A percentile compares a stretch with the other conserved stretches of the same genome.
These are phyloP conservation scores for Chunga burmeisteri DNA, from an alignment of 2,113 vertebrate genomes.

Conservation along the genomic window DNA sequence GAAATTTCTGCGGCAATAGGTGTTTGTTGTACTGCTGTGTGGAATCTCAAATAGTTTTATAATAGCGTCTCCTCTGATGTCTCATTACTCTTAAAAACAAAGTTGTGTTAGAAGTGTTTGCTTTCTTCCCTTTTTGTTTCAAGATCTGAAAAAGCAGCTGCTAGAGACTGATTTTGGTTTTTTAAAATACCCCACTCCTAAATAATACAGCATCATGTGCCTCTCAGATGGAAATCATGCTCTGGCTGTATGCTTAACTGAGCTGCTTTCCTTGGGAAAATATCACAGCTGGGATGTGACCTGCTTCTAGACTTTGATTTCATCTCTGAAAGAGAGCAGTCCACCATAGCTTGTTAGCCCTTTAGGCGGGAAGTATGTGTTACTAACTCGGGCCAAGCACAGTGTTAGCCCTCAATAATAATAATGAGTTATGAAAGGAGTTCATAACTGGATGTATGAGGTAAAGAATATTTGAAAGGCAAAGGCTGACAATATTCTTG, in stretches of 20 bases:
- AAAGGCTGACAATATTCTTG: not conserved
- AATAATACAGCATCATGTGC: not conserved
- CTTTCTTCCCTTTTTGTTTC: not conserved
- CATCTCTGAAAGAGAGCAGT: not conserved
- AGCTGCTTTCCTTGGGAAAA: conserved; percentile 40
- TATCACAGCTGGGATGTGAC: conserved; percentile 25
- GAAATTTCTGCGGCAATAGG: not conserved
- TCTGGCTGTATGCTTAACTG: not conserved
- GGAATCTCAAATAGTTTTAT: not conserved
- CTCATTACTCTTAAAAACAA: conserved; percentile 5
- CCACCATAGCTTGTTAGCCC: conserved; percentile 3
- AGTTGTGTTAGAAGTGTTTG: not conserved
- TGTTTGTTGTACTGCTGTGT: not conserved
- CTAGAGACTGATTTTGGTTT: not conserved
- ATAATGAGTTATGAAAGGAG: conserved; percentile 25
- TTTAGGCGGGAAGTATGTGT: not conserved
- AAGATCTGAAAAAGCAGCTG: not conserved
- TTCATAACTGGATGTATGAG: conserved; percentile 9
- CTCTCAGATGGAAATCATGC: not conserved
- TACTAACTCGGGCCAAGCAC: not conserved
- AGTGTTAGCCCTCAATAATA: conserved; percentile 1
- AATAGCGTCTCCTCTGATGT: not conserved
- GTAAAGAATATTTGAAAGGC: conserved; percentile 24
- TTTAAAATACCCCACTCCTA: not conserved
- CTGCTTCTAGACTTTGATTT: conserved; percentile 26